A percentile compares a stretch with the other conserved stretches of the same genome.
These are phyloP conservation scores for Cyphomyrmex costatus DNA, from an alignment of 1,140 invertebrate genomes.

Conservation along the genomic window DNA sequence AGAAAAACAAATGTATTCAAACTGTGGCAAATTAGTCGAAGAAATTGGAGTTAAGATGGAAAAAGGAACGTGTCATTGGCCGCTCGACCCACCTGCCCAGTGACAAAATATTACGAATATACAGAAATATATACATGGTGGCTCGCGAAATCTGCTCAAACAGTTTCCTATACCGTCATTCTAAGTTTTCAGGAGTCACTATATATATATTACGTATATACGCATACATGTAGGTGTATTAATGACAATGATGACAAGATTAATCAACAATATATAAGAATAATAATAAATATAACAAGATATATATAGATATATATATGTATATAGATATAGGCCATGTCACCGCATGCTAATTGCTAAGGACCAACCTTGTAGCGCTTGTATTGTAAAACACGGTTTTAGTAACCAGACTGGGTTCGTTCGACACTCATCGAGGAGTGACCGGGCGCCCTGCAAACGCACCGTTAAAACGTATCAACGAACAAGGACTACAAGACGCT, in stretches of 20 bases:
- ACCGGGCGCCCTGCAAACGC: constrained; percentile 86
- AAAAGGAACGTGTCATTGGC: constrained; percentile 68
- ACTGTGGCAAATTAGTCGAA: constrained; percentile 64
- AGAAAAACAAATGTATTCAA: constrained; percentile 61
- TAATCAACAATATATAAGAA: constrained; percentile 76
- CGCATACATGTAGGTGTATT: constrained; percentile 63
- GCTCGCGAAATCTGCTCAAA: constrained; percentile 33
- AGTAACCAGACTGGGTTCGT: constrained; percentile 86
- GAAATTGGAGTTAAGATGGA: constrained; percentile 51
- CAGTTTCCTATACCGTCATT: constrained; percentile 5
- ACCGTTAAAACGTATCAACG: constrained; percentile 85
- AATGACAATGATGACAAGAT: constrained; percentile 75
- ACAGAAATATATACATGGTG: constrained; percentile 67
- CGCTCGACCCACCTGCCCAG: constrained; percentile 77
- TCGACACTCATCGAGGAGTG: constrained; percentile 86
- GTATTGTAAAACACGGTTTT: constrained; percentile 86
- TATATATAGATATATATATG: constrained; percentile 74
- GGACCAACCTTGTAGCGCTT: constrained; percentile 87
- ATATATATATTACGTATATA: constrained; percentile 36
- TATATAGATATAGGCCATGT: constrained; percentile 86
- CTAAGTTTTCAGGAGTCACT: constrained; percentile 9
- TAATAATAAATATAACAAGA: constrained; percentile 81
- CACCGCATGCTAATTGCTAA: constrained; percentile 87
- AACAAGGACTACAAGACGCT: constrained; percentile 76
- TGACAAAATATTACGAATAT: constrained; percentile 76